Evolutionary conservation across 2,113 vertebrate genomes (phyloP).

Genomic region (Pogona vitticeps): DNA sequence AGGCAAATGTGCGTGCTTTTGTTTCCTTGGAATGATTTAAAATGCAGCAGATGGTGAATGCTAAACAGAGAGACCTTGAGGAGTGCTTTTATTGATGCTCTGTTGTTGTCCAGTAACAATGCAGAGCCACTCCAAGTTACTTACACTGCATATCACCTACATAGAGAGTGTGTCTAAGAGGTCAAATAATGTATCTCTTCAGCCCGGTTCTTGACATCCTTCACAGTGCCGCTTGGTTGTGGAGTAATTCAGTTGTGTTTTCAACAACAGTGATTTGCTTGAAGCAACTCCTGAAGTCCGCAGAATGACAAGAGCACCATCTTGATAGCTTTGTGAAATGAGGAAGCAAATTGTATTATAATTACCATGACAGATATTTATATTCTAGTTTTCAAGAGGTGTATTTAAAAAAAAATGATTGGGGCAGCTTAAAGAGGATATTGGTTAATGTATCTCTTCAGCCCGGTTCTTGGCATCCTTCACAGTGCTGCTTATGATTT

Average conservation of each 20-base stretch:
- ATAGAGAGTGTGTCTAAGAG: conserved; percentile 1
- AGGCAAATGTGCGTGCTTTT: background rate
- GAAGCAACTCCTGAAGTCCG: background rate
- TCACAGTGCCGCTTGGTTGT: conserved; percentile 22
- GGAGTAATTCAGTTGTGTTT: background rate
- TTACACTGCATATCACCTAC: rapidly evolving
- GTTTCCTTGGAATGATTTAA: background rate
- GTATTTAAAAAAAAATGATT: rapidly evolving
- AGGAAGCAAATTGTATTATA: background rate
- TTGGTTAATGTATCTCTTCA: background rate
- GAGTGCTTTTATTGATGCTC: background rate
- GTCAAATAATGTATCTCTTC: background rate
- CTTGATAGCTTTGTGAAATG: background rate
- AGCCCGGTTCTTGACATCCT: background rate
- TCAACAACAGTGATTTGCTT: background rate
- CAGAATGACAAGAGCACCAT: background rate
- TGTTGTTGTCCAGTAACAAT: background rate
- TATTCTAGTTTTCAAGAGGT: background rate
- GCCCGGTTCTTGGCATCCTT: background rate
- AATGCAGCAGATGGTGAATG: background rate
- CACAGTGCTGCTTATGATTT: background rate
- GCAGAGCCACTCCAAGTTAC: rapidly evolving
- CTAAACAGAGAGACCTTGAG: background rate
- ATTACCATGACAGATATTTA: background rate
- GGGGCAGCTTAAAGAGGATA: background rate